Percentiles rank a stretch among this genome's conserved stretches.
Conservation (phyloP, 2,888 invertebrate genomes). For the Nebria salina region DNA sequence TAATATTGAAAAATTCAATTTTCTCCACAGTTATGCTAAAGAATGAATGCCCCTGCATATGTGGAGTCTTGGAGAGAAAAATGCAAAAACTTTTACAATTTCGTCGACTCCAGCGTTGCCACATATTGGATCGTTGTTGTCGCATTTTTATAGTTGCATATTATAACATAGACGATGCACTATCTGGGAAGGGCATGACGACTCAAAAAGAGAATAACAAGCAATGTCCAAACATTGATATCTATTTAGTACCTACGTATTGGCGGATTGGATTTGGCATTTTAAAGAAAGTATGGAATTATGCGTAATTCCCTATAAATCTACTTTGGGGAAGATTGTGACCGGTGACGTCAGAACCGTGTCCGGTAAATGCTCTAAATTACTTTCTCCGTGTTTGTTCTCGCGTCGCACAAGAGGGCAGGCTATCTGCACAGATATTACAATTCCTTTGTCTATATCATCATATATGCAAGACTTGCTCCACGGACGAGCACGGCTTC, state of each 20-base stretch:
- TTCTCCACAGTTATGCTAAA: background rate
- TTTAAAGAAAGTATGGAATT: background rate
- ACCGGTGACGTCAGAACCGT: slow-evolving; percentile 44
- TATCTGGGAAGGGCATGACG: background rate
- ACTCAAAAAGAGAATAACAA: background rate
- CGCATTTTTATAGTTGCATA: background rate
- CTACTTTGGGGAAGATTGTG: slow-evolving; percentile 23
- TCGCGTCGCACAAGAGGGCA: slow-evolving; percentile 51
- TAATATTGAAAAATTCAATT: background rate
- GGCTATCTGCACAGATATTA: slow-evolving; percentile 60
- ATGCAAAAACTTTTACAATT: slow-evolving; percentile 41
- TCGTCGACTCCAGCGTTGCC: slow-evolving; percentile 21
- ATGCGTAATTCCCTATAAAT: background rate
- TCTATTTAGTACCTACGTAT: too few species aligned
- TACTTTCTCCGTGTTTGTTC: slow-evolving; percentile 57
- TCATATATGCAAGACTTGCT: slow-evolving; percentile 64
- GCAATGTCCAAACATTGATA: background rate
- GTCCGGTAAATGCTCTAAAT: slow-evolving; percentile 57
- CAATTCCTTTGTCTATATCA: slow-evolving; percentile 64
- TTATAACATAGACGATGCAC: background rate
- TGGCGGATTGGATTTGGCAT: too few species aligned
- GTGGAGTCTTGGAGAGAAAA: background rate
- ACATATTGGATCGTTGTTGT: slow-evolving; percentile 8
- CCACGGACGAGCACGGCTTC: slow-evolving; percentile 50
- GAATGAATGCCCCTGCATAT: background rate